These are phyloP conservation scores for Chaetophractus vellerosus DNA, from an alignment of 2,797 vertebrate genomes.

Conservation along the genomic window DNA sequence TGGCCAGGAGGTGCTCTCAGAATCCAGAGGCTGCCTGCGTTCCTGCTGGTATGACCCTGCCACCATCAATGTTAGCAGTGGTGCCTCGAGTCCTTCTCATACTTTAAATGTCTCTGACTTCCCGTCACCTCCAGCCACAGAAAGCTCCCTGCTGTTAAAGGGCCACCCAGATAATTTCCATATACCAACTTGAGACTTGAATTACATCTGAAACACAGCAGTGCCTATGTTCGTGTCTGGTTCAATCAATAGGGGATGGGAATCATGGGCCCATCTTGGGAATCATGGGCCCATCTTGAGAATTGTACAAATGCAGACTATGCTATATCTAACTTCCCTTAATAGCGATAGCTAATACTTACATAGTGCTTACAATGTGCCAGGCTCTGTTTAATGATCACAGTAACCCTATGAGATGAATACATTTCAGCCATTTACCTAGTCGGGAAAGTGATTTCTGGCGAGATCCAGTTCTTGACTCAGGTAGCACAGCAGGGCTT, in stretches of 20 bases:
- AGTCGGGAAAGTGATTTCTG: no score
- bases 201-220: background rate
- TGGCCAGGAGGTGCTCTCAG: no score
- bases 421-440: no score
- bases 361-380: fast-evolving
- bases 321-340: background rate
- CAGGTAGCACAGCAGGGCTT: fast-evolving
- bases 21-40: background rate
- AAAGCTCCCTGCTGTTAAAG: background rate
- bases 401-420: background rate
- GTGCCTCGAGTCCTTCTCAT: no score
- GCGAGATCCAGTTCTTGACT: no score
- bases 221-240: no score
- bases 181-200: background rate
- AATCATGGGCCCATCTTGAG: background rate
- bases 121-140: no score
- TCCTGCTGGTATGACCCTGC: fast-evolving
- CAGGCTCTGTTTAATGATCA: background rate
- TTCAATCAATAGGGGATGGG: background rate
- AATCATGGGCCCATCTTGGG: background rate
- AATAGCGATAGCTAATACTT: background rate
- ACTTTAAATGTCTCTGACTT: no score
- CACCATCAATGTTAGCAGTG: no score
- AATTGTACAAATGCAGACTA: background rate
- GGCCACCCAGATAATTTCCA: background rate